Evolutionary conservation across 2,113 vertebrate genomes (phyloP).

Genomic region (Tragelaphus strepsiceros): DNA sequence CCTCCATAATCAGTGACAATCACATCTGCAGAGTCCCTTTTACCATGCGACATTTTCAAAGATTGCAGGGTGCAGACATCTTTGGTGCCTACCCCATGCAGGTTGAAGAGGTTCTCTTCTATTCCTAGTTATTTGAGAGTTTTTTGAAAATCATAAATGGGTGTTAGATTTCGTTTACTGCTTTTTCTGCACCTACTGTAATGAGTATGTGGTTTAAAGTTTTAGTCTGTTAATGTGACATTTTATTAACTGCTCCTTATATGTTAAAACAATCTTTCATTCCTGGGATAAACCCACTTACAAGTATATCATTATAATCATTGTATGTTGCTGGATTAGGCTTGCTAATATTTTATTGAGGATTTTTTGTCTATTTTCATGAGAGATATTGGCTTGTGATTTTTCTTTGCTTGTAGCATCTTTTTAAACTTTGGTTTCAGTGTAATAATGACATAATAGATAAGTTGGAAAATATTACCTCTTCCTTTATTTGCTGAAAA

Average conservation of each 20-base stretch:
- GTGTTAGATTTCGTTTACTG: neutral
- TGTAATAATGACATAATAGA: neutral
- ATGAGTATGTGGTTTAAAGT: neutral
- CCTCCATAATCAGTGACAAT: neutral
- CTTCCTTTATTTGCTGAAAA: neutral
- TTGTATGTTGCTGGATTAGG: neutral
- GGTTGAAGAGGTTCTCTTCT: neutral
- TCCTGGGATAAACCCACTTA: slow-evolving; percentile 12
- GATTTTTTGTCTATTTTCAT: neutral
- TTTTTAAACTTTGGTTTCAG: neutral
- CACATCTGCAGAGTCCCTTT: neutral
- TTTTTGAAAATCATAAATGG: neutral
- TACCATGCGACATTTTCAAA: neutral
- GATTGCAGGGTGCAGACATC: neutral
- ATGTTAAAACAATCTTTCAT: neutral
- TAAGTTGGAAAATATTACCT: neutral
- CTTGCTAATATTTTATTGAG: slow-evolving; percentile 11
- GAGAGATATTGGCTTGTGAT: neutral
- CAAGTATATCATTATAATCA: neutral
- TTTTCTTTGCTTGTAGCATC: neutral
- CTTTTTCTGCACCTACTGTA: neutral
- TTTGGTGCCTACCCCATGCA: neutral
- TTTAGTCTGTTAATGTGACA: neutral
- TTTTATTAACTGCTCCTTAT: neutral
- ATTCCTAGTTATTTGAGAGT: neutral